Conservation (phyloP, 1,140 invertebrate genomes). For the Drosophila takahashii region DNA sequence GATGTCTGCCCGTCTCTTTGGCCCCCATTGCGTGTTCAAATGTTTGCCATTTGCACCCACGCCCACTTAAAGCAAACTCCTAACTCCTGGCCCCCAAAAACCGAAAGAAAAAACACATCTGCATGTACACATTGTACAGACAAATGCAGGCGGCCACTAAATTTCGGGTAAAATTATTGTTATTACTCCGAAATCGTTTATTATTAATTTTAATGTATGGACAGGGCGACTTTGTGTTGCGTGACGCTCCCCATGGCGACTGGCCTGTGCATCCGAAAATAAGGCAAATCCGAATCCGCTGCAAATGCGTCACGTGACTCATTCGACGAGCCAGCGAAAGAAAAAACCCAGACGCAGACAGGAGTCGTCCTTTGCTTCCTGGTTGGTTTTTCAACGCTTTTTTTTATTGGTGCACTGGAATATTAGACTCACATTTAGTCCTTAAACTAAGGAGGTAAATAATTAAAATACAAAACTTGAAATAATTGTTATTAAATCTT, state of each 20-base stretch:
- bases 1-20: constrained; percentile 32
- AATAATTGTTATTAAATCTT: too few species aligned
- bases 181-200: constrained; percentile 81
- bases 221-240: constrained; percentile 46
- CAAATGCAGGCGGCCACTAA: constrained; percentile 67
- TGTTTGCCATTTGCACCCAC: constrained; percentile 81
- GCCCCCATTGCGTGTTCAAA: constrained; percentile 75
- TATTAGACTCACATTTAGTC: neutral
- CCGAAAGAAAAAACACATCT: constrained; percentile 12
- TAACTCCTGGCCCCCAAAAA: constrained; percentile 41
- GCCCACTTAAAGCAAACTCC: constrained; percentile 59
- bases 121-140: constrained; percentile 11
- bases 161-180: constrained; percentile 81
- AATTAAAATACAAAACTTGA: too few species aligned
- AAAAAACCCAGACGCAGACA: constrained; percentile 11
- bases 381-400: constrained; percentile 13
- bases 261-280: constrained; percentile 63
- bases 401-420: constrained; percentile 49
- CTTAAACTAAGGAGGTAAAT: neutral
- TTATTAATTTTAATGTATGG: constrained; percentile 83
- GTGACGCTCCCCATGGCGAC: constrained; percentile 59
- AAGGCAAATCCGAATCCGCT: constrained; percentile 61
- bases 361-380: constrained; percentile 61
- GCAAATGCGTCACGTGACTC: constrained; percentile 77
- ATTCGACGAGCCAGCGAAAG: constrained; percentile 24